Evolutionary conservation across 2,888 invertebrate genomes (phyloP).

Genomic region (Lasioglossum calceatum): DNA sequence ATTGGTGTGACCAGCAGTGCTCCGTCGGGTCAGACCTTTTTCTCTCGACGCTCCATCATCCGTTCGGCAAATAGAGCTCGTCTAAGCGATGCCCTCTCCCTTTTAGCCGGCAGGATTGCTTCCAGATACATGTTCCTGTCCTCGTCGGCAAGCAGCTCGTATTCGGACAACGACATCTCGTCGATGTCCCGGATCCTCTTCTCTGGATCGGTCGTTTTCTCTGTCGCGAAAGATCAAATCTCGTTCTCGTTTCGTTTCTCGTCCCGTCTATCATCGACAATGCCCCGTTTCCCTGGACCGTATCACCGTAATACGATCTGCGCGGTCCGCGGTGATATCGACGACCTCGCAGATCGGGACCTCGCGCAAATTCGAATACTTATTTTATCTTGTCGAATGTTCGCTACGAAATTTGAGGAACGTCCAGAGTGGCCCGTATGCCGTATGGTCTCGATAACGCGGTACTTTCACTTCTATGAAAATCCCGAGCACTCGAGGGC

Average conservation of each 20-base stretch:
- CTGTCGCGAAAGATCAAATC: conserved; percentile 41
- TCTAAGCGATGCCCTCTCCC: conserved; percentile 61
- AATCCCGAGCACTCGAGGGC: too few relatives aligned
- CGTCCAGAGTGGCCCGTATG: background rate
- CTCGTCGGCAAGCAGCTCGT: conserved; percentile 70
- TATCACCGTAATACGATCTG: conserved; percentile 1
- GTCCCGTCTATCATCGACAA: conserved; percentile 5
- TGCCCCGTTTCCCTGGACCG: background rate
- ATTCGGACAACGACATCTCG: conserved; percentile 73
- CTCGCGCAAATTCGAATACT: background rate
- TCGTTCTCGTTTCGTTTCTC: conserved; percentile 5
- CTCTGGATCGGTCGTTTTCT: conserved; percentile 31
- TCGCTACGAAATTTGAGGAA: background rate
- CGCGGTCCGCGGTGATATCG: background rate
- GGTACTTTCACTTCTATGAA: too few relatives aligned
- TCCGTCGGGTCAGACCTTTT: conserved; percentile 23
- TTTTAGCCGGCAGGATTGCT: conserved; percentile 64
- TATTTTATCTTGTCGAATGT: background rate
- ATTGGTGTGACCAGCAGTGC: background rate
- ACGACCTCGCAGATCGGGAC: background rate
- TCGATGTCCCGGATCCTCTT: conserved; percentile 66
- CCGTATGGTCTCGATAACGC: background rate
- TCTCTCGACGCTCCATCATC: conserved; percentile 48
- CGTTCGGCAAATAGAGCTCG: conserved; percentile 58
- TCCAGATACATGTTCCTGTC: conserved; percentile 71